These are phyloP conservation scores for Callimorpha dominula DNA, from an alignment of 2,888 invertebrate species.

Conservation along the genomic window DNA sequence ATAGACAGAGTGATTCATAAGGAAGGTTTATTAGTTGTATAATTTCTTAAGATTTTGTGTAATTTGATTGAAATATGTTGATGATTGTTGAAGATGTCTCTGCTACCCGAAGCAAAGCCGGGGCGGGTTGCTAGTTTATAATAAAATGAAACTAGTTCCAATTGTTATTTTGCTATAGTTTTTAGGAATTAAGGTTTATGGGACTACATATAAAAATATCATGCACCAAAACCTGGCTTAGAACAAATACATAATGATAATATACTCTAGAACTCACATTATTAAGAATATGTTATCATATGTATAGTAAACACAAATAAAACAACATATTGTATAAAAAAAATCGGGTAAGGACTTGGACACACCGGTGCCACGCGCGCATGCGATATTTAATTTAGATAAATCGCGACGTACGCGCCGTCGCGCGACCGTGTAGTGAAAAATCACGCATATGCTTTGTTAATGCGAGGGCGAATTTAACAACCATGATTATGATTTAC, in stretches of 20 bases:
- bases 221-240: background rate
- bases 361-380: slow-evolving; percentile 77
- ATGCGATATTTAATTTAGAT: slow-evolving; percentile 86
- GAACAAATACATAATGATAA: too few species aligned
- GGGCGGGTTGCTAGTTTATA: too few species aligned
- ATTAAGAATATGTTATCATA: background rate
- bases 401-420: slow-evolving; percentile 83
- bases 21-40: too few species aligned
- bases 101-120: too few species aligned
- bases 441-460: slow-evolving; percentile 83
- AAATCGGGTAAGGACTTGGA: slow-evolving; percentile 66
- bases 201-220: too few species aligned
- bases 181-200: background rate
- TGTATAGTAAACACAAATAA: slow-evolving; percentile 28
- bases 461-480: slow-evolving; percentile 60
- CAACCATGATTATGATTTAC: slow-evolving; percentile 42
- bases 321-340: slow-evolving; percentile 64
- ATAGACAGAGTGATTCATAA: too few species aligned
- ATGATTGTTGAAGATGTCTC: too few species aligned
- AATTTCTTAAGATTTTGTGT: too few species aligned
- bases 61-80: too few species aligned
- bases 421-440: slow-evolving; percentile 63
- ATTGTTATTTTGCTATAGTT: background rate
- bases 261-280: too few species aligned
- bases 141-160: too few species aligned